A percentile compares a stretch with the other conserved stretches of the same genome.
phyloP scores from a whole-genome alignment of 2,888 invertebrate genomes.

The Himalopsyche tibetana region DNA sequence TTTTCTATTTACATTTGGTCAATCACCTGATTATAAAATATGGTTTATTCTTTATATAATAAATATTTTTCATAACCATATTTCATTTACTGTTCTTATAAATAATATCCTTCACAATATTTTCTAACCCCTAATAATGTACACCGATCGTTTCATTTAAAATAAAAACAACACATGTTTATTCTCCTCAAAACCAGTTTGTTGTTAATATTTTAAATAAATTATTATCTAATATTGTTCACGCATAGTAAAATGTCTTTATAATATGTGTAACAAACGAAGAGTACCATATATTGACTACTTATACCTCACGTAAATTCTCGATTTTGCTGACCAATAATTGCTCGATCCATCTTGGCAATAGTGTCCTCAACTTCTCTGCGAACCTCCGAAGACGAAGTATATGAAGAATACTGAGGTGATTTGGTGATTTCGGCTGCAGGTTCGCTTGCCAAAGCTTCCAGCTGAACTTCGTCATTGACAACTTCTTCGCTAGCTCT shows the following conservation, averaged over 20 bases:
- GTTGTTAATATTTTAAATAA: no score
- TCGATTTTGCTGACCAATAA: conserved; percentile 69
- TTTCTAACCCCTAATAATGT: neutral
- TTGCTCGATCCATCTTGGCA: conserved; percentile 72
- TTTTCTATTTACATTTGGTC: conserved; percentile 41
- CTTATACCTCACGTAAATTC: conserved; percentile 51
- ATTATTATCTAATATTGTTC: neutral
- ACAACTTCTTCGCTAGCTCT: conserved; percentile 63
- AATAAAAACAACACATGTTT: neutral
- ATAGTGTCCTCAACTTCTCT: conserved; percentile 68
- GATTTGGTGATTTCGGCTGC: neutral
- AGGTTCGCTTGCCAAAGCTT: neutral
- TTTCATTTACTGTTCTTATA: no score
- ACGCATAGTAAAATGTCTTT: neutral
- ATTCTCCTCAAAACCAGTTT: no score
- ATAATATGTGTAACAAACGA: conserved; percentile 11
- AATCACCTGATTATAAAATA: conserved; percentile 11
- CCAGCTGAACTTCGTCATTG: neutral
- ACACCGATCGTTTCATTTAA: conserved; percentile 2
- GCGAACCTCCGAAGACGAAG: neutral
- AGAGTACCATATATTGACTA: neutral
- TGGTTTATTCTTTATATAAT: neutral
- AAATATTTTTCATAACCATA: no score
- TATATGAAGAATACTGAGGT: neutral
- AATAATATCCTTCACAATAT: neutral